Conservation (phyloP, 2,888 invertebrate genomes). For the Gisinianus flammeolus region DNA sequence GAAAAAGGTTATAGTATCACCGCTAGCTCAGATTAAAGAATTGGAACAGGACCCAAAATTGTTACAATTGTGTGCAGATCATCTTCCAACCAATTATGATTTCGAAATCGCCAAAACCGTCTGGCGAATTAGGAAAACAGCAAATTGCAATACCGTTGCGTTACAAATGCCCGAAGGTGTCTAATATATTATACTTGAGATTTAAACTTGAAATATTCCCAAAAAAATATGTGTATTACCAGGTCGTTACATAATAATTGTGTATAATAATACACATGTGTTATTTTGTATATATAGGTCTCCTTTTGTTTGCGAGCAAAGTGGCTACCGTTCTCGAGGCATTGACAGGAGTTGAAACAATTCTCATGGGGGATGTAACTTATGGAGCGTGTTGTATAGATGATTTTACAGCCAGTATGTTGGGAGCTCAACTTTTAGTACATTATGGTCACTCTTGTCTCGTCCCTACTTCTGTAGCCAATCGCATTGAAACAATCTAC, state of each 20-base stretch:
- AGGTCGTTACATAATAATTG: neutral
- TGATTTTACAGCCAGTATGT: conserved; percentile 88
- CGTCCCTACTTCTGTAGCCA: conserved; percentile 83
- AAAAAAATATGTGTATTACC: neutral
- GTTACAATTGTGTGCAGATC: conserved; percentile 71
- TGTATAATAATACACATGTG: neutral
- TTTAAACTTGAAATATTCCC: neutral
- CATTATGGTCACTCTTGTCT: conserved; percentile 99
- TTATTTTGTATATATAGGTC: conserved; percentile 60
- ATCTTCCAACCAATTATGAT: conserved; percentile 91
- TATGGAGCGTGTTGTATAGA: conserved; percentile 99
- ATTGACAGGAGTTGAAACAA: conserved; percentile 85
- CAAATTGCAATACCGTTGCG: conserved; percentile 85
- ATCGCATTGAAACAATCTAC: conserved; percentile 89
- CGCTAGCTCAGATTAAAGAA: conserved; percentile 63
- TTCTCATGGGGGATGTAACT: conserved; percentile 99
- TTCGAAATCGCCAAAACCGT: conserved; percentile 98
- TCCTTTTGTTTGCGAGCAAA: conserved; percentile 89
- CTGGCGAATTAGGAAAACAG: conserved; percentile 84
- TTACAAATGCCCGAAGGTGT: conserved; percentile 96
- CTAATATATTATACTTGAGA: too few relatives aligned
- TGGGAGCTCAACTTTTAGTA: conserved; percentile 87
- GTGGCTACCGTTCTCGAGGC: conserved; percentile 89
- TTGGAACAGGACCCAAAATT: conserved; percentile 76
- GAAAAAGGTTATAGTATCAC: conserved; percentile 39